Evolutionary conservation across 1,140 invertebrate species (phyloP).

Genomic region (Penaeus chinensis): DNA sequence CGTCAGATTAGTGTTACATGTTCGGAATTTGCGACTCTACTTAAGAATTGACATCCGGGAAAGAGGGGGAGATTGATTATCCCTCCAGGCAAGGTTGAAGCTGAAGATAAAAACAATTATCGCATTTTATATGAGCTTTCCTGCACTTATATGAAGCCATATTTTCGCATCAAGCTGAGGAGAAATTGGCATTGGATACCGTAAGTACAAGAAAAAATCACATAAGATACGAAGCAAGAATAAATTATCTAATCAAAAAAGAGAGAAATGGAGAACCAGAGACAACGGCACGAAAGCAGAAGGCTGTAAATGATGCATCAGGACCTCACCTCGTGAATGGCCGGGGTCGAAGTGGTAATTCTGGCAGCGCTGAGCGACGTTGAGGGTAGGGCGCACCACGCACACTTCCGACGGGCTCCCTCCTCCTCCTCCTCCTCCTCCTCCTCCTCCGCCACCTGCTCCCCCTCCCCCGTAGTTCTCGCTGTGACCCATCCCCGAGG

Average conservation of each 20-base stretch:
- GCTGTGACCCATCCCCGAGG: not conserved
- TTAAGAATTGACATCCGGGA: too few relatives aligned
- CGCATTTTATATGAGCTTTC: too few relatives aligned
- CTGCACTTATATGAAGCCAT: too few relatives aligned
- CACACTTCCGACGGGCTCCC: constrained; percentile 12
- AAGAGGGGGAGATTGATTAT: too few relatives aligned
- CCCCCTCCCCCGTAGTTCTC: not conserved
- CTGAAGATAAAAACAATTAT: too few relatives aligned
- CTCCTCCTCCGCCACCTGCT: not conserved
- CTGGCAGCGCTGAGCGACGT: constrained; percentile 23
- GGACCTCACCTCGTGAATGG: constrained; percentile 13
- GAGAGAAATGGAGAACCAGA: not conserved
- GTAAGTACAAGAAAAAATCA: not conserved
- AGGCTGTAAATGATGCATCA: too few relatives aligned
- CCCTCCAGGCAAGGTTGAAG: too few relatives aligned
- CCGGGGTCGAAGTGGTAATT: constrained; percentile 24
- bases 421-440: not conserved
- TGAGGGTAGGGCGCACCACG: constrained; percentile 34
- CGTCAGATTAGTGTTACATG: too few relatives aligned
- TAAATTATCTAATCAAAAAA: not conserved
- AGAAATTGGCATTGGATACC: too few relatives aligned
- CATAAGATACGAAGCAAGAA: not conserved
- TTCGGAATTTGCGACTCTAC: too few relatives aligned
- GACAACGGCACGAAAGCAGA: not conserved
- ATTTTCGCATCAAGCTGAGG: too few relatives aligned